Conservation (phyloP, 2,113 vertebrate species). For the Alectura lathami region DNA sequence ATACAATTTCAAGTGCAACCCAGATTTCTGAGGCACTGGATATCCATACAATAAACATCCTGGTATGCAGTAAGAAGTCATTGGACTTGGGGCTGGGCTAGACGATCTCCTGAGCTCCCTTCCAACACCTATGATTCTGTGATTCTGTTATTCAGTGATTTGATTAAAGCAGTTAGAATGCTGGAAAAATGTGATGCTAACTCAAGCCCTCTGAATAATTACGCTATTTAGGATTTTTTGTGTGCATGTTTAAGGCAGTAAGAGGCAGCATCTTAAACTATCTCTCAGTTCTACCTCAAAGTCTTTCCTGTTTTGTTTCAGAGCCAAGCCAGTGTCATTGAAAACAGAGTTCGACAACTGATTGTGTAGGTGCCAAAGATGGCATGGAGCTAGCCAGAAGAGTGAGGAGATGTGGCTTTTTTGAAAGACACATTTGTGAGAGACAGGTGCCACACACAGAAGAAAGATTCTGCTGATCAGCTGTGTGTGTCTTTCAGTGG, state of each 20-base stretch:
- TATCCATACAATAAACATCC: background rate
- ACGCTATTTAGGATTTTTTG: background rate
- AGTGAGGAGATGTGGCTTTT: background rate
- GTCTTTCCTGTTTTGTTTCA: background rate
- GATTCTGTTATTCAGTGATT: too few species aligned
- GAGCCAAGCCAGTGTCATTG: conserved; percentile 2
- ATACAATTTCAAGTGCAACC: background rate
- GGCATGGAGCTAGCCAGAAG: background rate
- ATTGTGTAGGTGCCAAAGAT: conserved; percentile 38
- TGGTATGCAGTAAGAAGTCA: background rate
- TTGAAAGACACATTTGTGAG: conserved; percentile 46
- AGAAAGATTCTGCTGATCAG: conserved; percentile 22
- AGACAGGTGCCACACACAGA: conserved; percentile 25
- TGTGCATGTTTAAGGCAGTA: background rate
- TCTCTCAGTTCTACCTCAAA: background rate
- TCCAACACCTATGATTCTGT: too few species aligned
- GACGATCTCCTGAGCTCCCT: too few species aligned
- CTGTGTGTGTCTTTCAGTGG: conserved; percentile 22
- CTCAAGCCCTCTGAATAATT: background rate
- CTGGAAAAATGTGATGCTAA: background rate
- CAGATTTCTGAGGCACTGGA: background rate
- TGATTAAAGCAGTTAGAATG: background rate
- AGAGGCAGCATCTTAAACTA: background rate
- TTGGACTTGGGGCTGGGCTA: too few species aligned
- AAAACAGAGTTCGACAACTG: conserved; percentile 53